A percentile compares a stretch with the other conserved stretches of the same genome.
Conservation (phyloP, 64 coral and sea anemone species). For the Porites australiensis region DNA sequence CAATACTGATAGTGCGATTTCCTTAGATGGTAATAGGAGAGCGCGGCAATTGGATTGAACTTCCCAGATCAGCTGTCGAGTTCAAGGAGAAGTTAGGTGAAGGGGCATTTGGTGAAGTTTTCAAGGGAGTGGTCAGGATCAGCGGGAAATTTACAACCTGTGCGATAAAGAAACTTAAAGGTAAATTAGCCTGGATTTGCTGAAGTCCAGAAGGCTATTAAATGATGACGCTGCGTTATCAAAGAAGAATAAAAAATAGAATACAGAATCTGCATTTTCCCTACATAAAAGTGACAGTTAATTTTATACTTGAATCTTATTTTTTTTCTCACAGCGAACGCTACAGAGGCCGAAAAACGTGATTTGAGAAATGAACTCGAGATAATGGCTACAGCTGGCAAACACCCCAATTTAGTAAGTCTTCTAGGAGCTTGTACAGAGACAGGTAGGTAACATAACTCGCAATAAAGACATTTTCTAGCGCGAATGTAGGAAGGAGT, state of each 20-base stretch:
- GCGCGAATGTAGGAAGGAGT: too few relatives aligned
- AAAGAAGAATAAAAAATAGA: too few relatives aligned
- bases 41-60: constrained; percentile 21
- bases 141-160: not conserved
- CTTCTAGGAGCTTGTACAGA: constrained; percentile 53
- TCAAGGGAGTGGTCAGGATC: constrained; percentile 1
- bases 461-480: too few relatives aligned
- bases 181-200: not conserved
- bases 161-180: constrained; percentile 62
- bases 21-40: not conserved
- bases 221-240: too few relatives aligned
- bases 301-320: too few relatives aligned
- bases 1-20: too few relatives aligned
- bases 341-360: constrained; percentile 32
- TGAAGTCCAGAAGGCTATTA: too few relatives aligned
- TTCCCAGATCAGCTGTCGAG: constrained; percentile 15
- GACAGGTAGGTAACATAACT: not conserved
- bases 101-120: constrained; percentile 55
- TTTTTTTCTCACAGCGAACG: constrained; percentile 30
- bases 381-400: constrained; percentile 44
- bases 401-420: constrained; percentile 59
- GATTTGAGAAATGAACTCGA: constrained; percentile 42
- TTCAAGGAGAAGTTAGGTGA: constrained; percentile 38
- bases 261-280: too few relatives aligned
- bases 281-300: too few relatives aligned